phyloP scores from a whole-genome alignment of 2,113 vertebrate species.

The Chamaea fasciata region DNA sequence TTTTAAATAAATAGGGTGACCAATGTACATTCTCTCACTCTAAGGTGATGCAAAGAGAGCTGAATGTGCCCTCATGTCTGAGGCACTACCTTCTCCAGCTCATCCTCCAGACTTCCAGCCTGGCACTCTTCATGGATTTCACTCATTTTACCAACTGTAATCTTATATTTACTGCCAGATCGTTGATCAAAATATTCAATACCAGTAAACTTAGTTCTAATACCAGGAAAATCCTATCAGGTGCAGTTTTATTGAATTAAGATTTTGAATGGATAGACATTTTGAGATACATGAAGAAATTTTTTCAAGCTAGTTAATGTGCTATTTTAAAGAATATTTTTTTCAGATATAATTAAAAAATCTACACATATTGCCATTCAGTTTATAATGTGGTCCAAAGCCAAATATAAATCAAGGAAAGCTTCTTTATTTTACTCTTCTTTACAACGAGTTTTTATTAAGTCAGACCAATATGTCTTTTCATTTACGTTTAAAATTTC shows the following conservation, averaged over 20 bases:
- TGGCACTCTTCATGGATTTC: not conserved
- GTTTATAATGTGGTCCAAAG: not conserved
- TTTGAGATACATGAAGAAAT: not conserved
- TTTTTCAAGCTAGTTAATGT: not conserved
- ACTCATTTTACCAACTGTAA: not conserved
- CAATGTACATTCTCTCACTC: not conserved
- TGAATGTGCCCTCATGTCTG: not conserved
- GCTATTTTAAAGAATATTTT: not conserved
- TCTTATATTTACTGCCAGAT: not conserved
- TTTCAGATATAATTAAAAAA: not conserved
- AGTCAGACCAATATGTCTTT: not conserved
- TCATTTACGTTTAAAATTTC: not conserved
- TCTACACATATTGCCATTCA: not conserved
- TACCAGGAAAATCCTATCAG: not conserved
- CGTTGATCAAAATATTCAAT: not conserved
- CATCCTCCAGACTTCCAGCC: not conserved
- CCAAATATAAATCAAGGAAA: not conserved
- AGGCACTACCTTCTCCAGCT: not conserved
- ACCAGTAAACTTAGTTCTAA: not conserved
- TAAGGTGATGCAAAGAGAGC: not conserved
- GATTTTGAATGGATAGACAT: not conserved
- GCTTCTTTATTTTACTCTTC: not conserved
- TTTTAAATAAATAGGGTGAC: not conserved
- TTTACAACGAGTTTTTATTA: not conserved
- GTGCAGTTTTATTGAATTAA: not conserved